Percentiles rank a stretch among this genome's conserved stretches.
These are phyloP conservation scores for Cynopterus brachyotis DNA, from an alignment of 2,113 vertebrate species.

Conservation along the genomic window DNA sequence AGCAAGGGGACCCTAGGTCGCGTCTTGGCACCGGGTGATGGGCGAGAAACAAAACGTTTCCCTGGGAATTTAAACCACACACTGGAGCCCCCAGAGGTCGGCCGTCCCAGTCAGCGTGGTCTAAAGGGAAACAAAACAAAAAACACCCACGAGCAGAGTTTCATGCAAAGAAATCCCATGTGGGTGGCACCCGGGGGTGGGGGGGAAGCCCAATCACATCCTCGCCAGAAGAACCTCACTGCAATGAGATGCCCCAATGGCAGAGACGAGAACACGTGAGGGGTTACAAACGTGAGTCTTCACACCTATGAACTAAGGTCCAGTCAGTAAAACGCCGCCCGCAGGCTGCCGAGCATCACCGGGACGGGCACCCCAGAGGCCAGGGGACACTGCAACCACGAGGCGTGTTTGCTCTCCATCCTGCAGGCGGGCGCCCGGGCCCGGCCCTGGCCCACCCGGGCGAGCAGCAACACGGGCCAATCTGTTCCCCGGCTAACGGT, in stretches of 20 bases:
- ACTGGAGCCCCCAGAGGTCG: not conserved
- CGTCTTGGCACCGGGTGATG: not conserved
- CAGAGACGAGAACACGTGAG: not conserved
- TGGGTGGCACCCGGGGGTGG: fast-evolving
- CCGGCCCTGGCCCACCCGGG: not conserved
- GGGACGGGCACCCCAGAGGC: not conserved
- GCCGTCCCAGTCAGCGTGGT: not conserved
- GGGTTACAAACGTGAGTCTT: not conserved
- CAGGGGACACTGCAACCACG: fast-evolving
- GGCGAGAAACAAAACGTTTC: too few relatives aligned
- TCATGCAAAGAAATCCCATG: not conserved
- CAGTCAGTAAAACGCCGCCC: not conserved
- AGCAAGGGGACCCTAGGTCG: not conserved
- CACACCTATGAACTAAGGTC: not conserved
- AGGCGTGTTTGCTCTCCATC: fast-evolving
- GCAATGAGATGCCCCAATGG: not conserved
- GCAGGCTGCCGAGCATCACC: fast-evolving
- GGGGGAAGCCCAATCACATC: not conserved
- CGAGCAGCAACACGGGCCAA: fast-evolving
- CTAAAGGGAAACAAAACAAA: not conserved
- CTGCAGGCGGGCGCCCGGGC: fast-evolving
- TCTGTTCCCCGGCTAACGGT: too few relatives aligned
- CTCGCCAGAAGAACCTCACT: not conserved
- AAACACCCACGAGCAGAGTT: not conserved
- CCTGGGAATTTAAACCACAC: not conserved